phyloP scores from a whole-genome alignment of 2,797 vertebrate species.

The Knipowitschia caucasica region DNA sequence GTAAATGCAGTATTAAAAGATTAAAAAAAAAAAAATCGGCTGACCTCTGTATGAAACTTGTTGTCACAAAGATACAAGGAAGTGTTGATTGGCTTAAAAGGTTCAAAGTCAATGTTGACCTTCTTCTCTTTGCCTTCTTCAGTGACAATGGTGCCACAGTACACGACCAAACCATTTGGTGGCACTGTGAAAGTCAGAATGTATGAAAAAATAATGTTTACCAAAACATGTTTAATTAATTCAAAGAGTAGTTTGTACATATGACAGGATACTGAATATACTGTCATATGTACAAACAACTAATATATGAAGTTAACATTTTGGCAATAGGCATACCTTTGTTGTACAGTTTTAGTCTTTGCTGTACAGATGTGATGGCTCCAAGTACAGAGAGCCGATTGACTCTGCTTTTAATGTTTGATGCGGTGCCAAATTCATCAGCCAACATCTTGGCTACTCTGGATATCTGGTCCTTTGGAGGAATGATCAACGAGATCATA shows the following conservation, averaged over 20 bases:
- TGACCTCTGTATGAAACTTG: conserved; percentile 99
- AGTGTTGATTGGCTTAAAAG: conserved; percentile 99
- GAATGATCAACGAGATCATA: conserved; percentile 99
- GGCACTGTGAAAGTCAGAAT: conserved; percentile 80
- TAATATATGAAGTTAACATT: neutral
- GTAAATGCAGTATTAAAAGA: too few relatives aligned
- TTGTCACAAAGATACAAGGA: conserved; percentile 99
- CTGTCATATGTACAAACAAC: neutral
- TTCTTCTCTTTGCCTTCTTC: conserved; percentile 99
- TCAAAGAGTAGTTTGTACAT: neutral
- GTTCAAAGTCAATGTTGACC: conserved; percentile 99
- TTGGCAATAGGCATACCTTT: conserved; percentile 81
- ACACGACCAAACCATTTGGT: conserved; percentile 98
- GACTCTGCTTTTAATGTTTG: conserved; percentile 98
- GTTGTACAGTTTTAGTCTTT: conserved; percentile 99
- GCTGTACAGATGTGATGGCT: conserved; percentile 99
- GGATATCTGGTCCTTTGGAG: conserved; percentile 99
- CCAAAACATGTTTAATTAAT: neutral
- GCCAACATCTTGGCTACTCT: conserved; percentile 99
- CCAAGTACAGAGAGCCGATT: conserved; percentile 98
- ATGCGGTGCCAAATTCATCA: conserved; percentile 97
- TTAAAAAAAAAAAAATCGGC: conserved; percentile 12
- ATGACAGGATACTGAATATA: neutral
- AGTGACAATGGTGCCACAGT: conserved; percentile 99
- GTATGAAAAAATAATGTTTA: neutral